Base-by-base conservation (phyloP, 2,797 vertebrate species). In the Notolabrus celidotus region DNA sequence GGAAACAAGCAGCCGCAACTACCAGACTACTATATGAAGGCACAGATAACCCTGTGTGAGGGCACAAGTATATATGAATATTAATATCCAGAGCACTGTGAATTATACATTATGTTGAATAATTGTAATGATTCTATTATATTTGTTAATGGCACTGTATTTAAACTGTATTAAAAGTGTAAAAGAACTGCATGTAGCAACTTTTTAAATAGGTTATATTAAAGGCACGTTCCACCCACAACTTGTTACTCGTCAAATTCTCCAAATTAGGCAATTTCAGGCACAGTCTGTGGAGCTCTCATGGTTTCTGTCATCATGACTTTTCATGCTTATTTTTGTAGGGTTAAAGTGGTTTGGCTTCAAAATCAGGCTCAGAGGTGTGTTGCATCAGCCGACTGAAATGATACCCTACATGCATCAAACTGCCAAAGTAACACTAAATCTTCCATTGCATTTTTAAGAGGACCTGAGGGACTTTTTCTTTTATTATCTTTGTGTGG, bases 21-120 rank as follows among this genome's bases (percentile, higher is more conserved):
- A 92, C 79, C 87, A 90, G 38, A 90, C 83, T n/a, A 22, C 82
- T 14, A 88, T 90, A n/a, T 89, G 60, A 91, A 7, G 17, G 25
- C 31, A 47, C 55, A 49, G 53, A 39, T 20, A 34, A 25, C 19
- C 8, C 23, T 7, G 23, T 27, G 29, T 11, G 23, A n/a, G 8
- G 31, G 41, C 1, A 0, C n/a, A 25, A 31, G 3, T 11, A 33
- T 31, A 20, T 45, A 42, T 56, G 19, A 23, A 73, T 56, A 49
- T 57, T 23, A 49, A 59, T 4, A 36, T 51, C 20, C 52, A 19
- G 56, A 79, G 10, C 10, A 71, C 31, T 43, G 69, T 74, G 58
- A 85, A 80, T 41, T 64, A 56, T 67, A 51, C 23, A 25, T 54
- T 49, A 14, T 43, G 55, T 14, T 53, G 9, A 59, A 22, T 33